Evolutionary conservation across 2,888 invertebrate genomes (phyloP).

Genomic region (Nemotelus nigrinus): DNA sequence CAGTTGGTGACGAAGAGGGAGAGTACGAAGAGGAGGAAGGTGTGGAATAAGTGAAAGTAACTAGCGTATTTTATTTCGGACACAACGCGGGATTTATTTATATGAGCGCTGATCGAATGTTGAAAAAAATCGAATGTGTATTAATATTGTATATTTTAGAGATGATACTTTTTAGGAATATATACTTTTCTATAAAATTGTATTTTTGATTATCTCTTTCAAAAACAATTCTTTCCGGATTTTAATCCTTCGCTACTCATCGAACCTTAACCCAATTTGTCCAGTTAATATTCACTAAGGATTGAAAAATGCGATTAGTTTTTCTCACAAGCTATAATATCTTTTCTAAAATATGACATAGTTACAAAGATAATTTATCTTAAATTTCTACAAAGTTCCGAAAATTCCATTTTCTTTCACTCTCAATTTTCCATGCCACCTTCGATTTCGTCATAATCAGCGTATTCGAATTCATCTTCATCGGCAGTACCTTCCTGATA

Average conservation of each 20-base stretch:
- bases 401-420: neutral
- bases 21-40: constrained; percentile 76
- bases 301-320: no score
- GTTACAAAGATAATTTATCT: neutral
- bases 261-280: no score
- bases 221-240: no score
- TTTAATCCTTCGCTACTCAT: no score
- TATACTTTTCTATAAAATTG: neutral
- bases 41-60: neutral
- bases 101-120: neutral
- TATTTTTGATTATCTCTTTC: neutral
- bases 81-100: neutral
- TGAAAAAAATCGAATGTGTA: neutral
- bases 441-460: constrained; percentile 71
- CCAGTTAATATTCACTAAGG: no score
- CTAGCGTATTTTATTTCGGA: constrained; percentile 1
- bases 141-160: neutral
- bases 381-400: neutral
- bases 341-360: neutral
- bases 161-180: neutral
- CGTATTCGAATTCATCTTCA: neutral
- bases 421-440: constrained; percentile 69
- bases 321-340: neutral
- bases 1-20: constrained; percentile 83
- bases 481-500: constrained; percentile 86